phyloP scores from a whole-genome alignment of 2,113 vertebrate genomes.

The Erythrocebus patas region DNA sequence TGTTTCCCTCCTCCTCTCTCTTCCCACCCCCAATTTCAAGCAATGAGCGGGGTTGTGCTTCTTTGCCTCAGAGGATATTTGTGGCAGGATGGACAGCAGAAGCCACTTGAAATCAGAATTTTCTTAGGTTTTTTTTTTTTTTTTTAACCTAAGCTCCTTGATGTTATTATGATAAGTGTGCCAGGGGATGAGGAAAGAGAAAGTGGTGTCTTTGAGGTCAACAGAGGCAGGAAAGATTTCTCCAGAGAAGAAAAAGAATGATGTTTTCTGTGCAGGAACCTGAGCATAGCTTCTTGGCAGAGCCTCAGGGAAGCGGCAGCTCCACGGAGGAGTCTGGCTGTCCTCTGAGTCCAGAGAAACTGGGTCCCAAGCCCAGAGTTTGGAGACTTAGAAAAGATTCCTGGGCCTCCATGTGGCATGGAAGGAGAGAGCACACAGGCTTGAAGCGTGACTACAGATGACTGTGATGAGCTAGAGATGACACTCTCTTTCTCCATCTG shows the following conservation, averaged over 20 bases:
- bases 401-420: background rate
- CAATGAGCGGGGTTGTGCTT: background rate
- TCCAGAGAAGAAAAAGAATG: background rate
- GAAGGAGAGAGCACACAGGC: background rate
- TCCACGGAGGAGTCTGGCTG: too few species aligned
- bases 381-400: background rate
- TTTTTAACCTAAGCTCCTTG: background rate
- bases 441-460: background rate
- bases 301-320: background rate
- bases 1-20: background rate
- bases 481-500: rapidly evolving
- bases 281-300: background rate
- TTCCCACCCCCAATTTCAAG: background rate
- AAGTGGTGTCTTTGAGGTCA: background rate
- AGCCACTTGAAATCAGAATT: background rate
- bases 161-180: background rate
- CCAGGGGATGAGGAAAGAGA: background rate
- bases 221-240: background rate
- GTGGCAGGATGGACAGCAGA: background rate
- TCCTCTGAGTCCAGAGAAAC: too few species aligned
- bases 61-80: background rate
- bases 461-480: background rate
- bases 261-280: background rate
- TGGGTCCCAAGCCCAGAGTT: background rate
- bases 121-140: background rate